These are phyloP conservation scores for Drosophila imparisetae DNA, from an alignment of 2,888 invertebrate genomes.

Conservation along the genomic window DNA sequence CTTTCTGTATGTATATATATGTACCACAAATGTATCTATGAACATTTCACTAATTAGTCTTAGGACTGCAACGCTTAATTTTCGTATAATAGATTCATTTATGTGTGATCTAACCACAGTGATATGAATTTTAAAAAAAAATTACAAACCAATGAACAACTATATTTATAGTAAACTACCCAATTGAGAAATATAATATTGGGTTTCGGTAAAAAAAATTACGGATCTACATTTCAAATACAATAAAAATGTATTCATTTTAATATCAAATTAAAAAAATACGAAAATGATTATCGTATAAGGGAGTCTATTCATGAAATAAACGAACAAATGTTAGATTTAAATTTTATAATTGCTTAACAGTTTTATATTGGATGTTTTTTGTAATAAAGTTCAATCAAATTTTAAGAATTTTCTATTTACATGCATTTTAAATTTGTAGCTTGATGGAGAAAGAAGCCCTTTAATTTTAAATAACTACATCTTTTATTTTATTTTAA, in stretches of 20 bases:
- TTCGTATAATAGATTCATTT: constrained; percentile 35
- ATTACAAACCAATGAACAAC: constrained; percentile 21
- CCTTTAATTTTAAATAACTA: neutral
- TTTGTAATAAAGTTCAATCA: constrained; percentile 32
- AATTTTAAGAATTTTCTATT: constrained; percentile 1
- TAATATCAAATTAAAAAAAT: constrained; percentile 10
- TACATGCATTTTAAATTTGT: neutral
- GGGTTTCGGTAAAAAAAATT: constrained; percentile 6
- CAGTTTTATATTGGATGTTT: constrained; percentile 33
- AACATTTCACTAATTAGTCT: constrained; percentile 36
- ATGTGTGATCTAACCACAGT: constrained; percentile 42
- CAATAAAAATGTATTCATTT: constrained; percentile 10
- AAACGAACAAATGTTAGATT: constrained; percentile 34
- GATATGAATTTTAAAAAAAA: constrained; percentile 30
- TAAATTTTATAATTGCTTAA: constrained; percentile 15
- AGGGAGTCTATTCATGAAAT: constrained; percentile 14
- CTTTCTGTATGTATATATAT: constrained; percentile 58
- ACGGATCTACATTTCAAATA: constrained; percentile 12
- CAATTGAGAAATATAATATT: constrained; percentile 14
- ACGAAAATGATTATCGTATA: constrained; percentile 14
- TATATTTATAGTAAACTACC: constrained; percentile 13
- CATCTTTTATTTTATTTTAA: neutral
- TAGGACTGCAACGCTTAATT: constrained; percentile 35
- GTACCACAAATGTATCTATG: constrained; percentile 39
- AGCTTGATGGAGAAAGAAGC: neutral